These are phyloP conservation scores for Psylliodes chrysocephalus DNA, from an alignment of 2,888 invertebrate species.

Conservation along the genomic window DNA sequence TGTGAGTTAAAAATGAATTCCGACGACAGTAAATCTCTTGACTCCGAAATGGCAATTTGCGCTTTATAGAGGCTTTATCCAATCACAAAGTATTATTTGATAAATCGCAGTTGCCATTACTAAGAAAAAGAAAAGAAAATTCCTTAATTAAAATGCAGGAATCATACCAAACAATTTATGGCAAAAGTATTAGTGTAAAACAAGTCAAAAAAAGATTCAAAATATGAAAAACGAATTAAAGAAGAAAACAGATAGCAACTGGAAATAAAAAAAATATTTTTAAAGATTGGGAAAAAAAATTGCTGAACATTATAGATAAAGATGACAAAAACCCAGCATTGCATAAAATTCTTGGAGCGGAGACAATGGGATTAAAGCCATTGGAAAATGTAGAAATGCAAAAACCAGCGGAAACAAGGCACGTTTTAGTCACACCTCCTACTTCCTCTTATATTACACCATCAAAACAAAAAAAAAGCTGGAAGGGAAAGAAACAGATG, in stretches of 20 bases:
- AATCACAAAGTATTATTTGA: too few relatives aligned
- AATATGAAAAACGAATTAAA: constrained; percentile 3
- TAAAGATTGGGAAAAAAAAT: constrained; percentile 12
- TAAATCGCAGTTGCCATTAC: background rate
- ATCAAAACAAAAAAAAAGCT: constrained; percentile 6
- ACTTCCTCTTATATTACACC: constrained; percentile 10
- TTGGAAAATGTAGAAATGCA: constrained; percentile 28
- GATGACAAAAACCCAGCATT: constrained; percentile 18
- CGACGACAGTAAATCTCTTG: background rate
- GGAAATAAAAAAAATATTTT: constrained; percentile 16
- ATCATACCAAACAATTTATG: background rate
- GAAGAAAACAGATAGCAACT: constrained; percentile 6
- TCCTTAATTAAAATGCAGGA: background rate
- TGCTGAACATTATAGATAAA: constrained; percentile 10
- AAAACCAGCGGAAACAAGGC: constrained; percentile 19
- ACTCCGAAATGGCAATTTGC: background rate
- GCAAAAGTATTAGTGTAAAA: background rate
- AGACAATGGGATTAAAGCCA: constrained; percentile 25
- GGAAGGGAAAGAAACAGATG: constrained; percentile 7
- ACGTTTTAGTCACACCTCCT: constrained; percentile 21
- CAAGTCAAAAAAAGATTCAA: background rate
- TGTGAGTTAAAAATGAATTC: too few relatives aligned
- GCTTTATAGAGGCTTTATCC: too few relatives aligned
- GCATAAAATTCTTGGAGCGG: constrained; percentile 25
- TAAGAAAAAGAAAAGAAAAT: background rate